Conservation (phyloP, 1,140 invertebrate genomes). For the Whitmania pigra region DNA sequence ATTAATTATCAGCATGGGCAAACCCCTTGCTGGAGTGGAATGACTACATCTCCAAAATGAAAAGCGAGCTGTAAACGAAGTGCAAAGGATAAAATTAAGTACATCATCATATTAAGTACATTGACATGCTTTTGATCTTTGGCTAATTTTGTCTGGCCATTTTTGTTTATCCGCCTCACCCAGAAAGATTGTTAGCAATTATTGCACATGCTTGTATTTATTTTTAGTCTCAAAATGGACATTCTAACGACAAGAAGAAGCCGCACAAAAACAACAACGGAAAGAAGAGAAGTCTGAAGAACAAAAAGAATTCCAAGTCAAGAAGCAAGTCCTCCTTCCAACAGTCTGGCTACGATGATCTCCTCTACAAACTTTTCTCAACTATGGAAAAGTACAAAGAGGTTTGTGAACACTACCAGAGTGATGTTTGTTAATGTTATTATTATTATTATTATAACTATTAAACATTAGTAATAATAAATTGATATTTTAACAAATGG, state of each 20-base stretch:
- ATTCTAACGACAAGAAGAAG: conserved; percentile 55
- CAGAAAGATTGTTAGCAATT: no score
- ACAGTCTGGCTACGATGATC: conserved; percentile 57
- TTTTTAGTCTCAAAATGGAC: background rate
- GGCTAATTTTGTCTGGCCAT: no score
- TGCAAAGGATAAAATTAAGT: no score
- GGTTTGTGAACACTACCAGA: conserved; percentile 6
- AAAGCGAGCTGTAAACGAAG: no score
- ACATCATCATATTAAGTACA: no score
- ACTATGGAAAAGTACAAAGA: conserved; percentile 26
- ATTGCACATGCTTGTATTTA: background rate
- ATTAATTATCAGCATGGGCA: no score
- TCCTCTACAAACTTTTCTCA: conserved; percentile 17
- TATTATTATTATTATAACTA: background rate
- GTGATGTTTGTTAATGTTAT: background rate
- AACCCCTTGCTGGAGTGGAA: no score
- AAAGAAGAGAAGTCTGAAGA: conserved; percentile 54
- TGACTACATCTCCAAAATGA: conserved; percentile 1
- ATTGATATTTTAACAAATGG: no score
- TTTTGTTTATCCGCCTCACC: no score
- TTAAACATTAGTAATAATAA: no score
- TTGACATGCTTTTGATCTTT: no score
- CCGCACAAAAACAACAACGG: conserved; percentile 56
- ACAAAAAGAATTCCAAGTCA: conserved; percentile 74
- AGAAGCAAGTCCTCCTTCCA: conserved; percentile 93